phyloP scores from a whole-genome alignment of 2,888 invertebrate species.

The Drosophila antonietae region DNA sequence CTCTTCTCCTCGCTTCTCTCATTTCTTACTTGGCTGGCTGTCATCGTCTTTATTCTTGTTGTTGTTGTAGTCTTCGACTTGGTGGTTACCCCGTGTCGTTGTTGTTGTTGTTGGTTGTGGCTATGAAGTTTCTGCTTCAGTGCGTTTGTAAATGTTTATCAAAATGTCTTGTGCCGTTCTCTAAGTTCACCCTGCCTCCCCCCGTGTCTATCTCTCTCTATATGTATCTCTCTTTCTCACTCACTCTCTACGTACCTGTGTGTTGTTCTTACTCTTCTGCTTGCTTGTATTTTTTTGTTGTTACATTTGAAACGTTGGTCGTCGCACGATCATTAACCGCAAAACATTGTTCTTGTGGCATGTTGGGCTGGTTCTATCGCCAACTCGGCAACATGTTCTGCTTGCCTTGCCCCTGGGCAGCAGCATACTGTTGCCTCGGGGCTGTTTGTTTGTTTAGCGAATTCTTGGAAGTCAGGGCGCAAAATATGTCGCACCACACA shows the following conservation, averaged over 20 bases:
- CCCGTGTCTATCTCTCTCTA: conserved; percentile 7
- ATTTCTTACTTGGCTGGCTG: conserved; percentile 51
- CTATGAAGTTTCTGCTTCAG: conserved; percentile 73
- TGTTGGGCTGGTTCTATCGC: conserved; percentile 53
- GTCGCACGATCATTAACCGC: conserved; percentile 83
- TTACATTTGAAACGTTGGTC: conserved; percentile 73
- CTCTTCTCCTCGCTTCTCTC: conserved; percentile 16
- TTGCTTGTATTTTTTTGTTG: conserved; percentile 50
- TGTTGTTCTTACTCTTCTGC: conserved; percentile 35
- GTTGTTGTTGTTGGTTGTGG: conserved; percentile 37
- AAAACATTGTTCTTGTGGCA: conserved; percentile 76
- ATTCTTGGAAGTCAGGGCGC: conserved; percentile 58
- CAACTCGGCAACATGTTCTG: conserved; percentile 45
- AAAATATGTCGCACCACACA: conserved; percentile 57
- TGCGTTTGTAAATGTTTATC: conserved; percentile 79
- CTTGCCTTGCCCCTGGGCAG: neutral
- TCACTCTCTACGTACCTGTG: neutral
- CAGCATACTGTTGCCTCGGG: conserved; percentile 8
- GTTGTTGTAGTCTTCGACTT: conserved; percentile 39
- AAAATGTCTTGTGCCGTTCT: conserved; percentile 79
- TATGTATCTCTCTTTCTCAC: neutral
- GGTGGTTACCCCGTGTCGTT: conserved; percentile 51
- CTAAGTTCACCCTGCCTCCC: conserved; percentile 26
- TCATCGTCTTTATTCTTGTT: conserved; percentile 44
- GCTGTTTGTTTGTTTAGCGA: conserved; percentile 43